Base-by-base conservation (phyloP, 2,888 invertebrate genomes). In the Orgyia antiqua region DNA sequence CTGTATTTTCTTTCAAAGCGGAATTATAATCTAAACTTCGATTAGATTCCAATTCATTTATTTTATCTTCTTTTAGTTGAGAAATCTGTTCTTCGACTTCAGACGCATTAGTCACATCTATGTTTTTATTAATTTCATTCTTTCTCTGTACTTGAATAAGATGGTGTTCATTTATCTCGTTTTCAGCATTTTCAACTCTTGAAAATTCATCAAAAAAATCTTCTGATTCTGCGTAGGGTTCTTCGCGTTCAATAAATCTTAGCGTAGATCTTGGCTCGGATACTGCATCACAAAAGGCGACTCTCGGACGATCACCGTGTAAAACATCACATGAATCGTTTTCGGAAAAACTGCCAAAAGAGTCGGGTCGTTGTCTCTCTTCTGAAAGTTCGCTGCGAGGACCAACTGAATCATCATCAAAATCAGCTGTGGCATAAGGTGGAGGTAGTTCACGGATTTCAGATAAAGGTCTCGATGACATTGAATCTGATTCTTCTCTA, bases 381-480 rank as follows among this genome's bases (percentile, higher is more conserved):
- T 86, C 86, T 6, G 86, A 86, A 2, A 80, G 60, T 62, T 86
- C 86, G 35, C 86, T 86, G 2, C 84, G 70, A 15, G 86, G 86
- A 9, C 77, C 84, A 6, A 84, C 73, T 1, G 86, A 84, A 19
- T 86, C 86, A 19, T 86, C 86, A 36, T 86, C 86, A 23, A 79
- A 86, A 40, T 86, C 86, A 1, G 84, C 86, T 9, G 83, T 49
- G 2, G 86, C 86, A 28, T 87, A 87, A 0, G 87, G 87, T 33
- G 87, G 87, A 19, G 87, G 87, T 10, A 89, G 71, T 47, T 88
- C 89, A 31, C 89, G 82, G 46, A 89, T 88, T 57, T 89, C 89
- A 2, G 89, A 89, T 8, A 84, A 71, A 4, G 87, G 87, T 29
- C 87, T 63, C 18, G 88, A 88, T 1, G 89, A 86, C 52, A 87